Percentiles rank a stretch among this genome's conserved stretches.
Conservation (phyloP, 1,140 invertebrate genomes). For the Himalopsyche phryganea region DNA sequence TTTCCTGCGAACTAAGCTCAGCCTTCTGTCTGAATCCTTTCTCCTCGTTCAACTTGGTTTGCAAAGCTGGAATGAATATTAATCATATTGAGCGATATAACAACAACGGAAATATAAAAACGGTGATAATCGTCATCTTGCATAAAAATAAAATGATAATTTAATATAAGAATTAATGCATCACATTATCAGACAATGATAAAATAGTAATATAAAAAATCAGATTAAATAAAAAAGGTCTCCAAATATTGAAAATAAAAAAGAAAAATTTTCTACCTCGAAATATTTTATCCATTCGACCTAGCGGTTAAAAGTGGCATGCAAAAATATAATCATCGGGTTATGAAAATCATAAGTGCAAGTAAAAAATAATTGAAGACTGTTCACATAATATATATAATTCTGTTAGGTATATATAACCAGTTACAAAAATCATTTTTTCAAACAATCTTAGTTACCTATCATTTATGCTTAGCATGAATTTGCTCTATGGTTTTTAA, state of each 20-base stretch:
- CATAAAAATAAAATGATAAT: too few relatives aligned
- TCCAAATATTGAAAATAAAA: not conserved
- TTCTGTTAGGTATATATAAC: slow-evolving; percentile 29
- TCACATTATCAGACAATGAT: too few relatives aligned
- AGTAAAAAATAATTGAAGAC: slow-evolving; percentile 14
- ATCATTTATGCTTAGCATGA: too few relatives aligned
- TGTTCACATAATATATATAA: slow-evolving; percentile 18
- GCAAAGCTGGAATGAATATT: slow-evolving; percentile 64
- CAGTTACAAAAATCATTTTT: too few relatives aligned
- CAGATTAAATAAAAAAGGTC: not conserved
- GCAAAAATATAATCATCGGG: slow-evolving; percentile 15
- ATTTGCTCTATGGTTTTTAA: too few relatives aligned
- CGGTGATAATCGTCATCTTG: too few relatives aligned
- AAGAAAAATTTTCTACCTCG: slow-evolving; percentile 42
- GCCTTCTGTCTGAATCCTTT: slow-evolving; percentile 78
- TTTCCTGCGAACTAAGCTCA: slow-evolving; percentile 81
- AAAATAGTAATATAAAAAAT: too few relatives aligned
- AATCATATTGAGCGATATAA: not conserved
- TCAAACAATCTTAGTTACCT: too few relatives aligned
- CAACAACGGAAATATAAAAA: too few relatives aligned
- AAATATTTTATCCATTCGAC: slow-evolving; percentile 48
- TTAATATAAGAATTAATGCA: too few relatives aligned
- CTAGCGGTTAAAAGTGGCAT: slow-evolving; percentile 34
- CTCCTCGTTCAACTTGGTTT: slow-evolving; percentile 88
- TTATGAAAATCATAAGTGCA: slow-evolving; percentile 7